These are phyloP conservation scores for Gastrophryne carolinensis DNA, from an alignment of 2,797 vertebrate species.

Conservation along the genomic window DNA sequence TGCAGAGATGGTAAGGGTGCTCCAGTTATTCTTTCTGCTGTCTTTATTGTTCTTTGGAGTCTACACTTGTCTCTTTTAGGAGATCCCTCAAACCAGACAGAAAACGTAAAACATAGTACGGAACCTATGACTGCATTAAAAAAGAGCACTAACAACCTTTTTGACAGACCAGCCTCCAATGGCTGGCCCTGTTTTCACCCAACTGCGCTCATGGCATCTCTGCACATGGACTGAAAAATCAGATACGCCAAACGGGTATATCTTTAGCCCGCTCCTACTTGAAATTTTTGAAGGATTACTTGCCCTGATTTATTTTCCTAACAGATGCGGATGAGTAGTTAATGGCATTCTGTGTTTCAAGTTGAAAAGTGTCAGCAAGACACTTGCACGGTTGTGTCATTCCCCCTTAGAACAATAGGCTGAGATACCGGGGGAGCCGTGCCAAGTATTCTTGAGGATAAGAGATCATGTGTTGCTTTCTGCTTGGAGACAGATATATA, in stretches of 20 bases:
- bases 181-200: too few species aligned
- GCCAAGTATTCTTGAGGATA: slow-evolving; percentile 73
- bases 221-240: too few species aligned
- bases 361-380: slow-evolving; percentile 79
- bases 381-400: slow-evolving; percentile 67
- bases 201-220: too few species aligned
- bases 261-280: slow-evolving; percentile 54
- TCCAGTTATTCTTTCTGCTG: too few species aligned
- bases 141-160: too few species aligned
- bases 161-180: too few species aligned
- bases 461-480: slow-evolving; percentile 72
- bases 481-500: slow-evolving; percentile 70
- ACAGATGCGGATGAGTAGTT: slow-evolving; percentile 79
- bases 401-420: slow-evolving; percentile 72
- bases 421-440: slow-evolving; percentile 65
- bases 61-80: too few species aligned
- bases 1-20: too few species aligned
- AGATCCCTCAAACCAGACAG: too few species aligned
- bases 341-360: slow-evolving; percentile 75
- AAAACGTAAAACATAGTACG: too few species aligned
- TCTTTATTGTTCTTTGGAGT: too few species aligned
- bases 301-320: slow-evolving; percentile 74
- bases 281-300: slow-evolving; percentile 69
- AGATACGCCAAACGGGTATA: slow-evolving; percentile 65
- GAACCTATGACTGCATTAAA: too few species aligned